A percentile compares a stretch with the other conserved stretches of the same genome.
These are phyloP conservation scores for Seriola quinqueradiata DNA, from an alignment of 2,113 vertebrate species.

Conservation along the genomic window DNA sequence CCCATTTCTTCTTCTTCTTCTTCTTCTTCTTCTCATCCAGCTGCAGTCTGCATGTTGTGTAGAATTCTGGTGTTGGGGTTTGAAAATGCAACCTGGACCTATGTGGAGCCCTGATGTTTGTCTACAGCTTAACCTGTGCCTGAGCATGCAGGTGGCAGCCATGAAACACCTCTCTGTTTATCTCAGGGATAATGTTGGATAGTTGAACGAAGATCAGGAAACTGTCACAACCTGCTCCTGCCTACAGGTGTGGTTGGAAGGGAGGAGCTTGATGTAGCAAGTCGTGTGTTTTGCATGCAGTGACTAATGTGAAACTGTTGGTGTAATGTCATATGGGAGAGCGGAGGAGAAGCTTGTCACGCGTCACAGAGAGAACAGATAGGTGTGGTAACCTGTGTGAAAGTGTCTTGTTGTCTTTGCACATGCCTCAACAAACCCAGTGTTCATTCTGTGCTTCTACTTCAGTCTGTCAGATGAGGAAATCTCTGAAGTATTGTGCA, in stretches of 20 bases:
- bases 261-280: slow-evolving; percentile 51
- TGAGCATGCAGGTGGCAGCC: slow-evolving; percentile 20
- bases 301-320: slow-evolving; percentile 68
- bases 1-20: background rate
- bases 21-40: slow-evolving; percentile 3
- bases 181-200: slow-evolving; percentile 45
- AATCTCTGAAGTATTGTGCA: background rate
- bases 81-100: background rate
- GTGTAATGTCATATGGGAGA: slow-evolving; percentile 55
- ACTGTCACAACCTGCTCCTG: slow-evolving; percentile 68
- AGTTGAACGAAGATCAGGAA: slow-evolving; percentile 58
- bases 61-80: slow-evolving; percentile 12
- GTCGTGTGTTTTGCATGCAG: slow-evolving; percentile 66
- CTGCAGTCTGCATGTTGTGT: slow-evolving; percentile 3
- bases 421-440: slow-evolving; percentile 42
- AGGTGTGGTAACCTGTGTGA: slow-evolving; percentile 67
- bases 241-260: slow-evolving; percentile 70
- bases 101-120: slow-evolving; percentile 4
- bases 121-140: slow-evolving; percentile 26
- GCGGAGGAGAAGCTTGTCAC: slow-evolving; percentile 31
- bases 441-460: background rate
- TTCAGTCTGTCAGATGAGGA: background rate
- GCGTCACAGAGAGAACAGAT: slow-evolving; percentile 3
- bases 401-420: slow-evolving; percentile 30
- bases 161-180: slow-evolving; percentile 27